Evolutionary conservation across 1,140 invertebrate genomes (phyloP).

Genomic region (Drosophila aff.): DNA sequence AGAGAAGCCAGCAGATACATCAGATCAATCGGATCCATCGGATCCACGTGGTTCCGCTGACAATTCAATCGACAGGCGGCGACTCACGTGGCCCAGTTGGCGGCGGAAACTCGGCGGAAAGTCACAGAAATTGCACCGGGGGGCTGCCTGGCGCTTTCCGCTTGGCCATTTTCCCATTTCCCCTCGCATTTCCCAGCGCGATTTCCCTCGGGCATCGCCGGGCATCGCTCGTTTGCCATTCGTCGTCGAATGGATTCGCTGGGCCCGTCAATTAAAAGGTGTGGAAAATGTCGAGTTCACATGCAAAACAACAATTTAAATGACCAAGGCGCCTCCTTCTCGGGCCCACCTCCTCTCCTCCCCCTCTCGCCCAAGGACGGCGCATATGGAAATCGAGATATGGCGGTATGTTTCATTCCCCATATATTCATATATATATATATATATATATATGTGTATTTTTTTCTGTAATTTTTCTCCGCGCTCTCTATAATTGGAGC

Average conservation of each 20-base stretch:
- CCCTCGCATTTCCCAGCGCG: slow-evolving; percentile 20
- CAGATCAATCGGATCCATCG: slow-evolving; percentile 6
- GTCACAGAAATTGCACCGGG: slow-evolving; percentile 32
- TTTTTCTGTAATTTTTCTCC: slow-evolving; percentile 32
- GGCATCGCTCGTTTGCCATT: slow-evolving; percentile 30
- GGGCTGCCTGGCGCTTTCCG: slow-evolving; percentile 33
- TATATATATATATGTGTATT: background rate
- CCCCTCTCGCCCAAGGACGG: slow-evolving; percentile 28
- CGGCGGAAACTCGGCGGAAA: slow-evolving; percentile 42
- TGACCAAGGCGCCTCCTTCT: slow-evolving; percentile 42
- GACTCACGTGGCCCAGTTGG: slow-evolving; percentile 23
- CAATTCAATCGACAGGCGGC: slow-evolving; percentile 17
- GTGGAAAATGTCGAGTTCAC: slow-evolving; percentile 74
- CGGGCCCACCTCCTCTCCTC: no score
- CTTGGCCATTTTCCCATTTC: slow-evolving; percentile 41
- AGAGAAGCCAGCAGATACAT: background rate
- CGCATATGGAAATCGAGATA: slow-evolving; percentile 47
- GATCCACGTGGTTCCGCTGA: slow-evolving; percentile 42
- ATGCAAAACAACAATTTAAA: slow-evolving; percentile 77
- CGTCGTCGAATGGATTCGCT: slow-evolving; percentile 32
- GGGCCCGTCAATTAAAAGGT: slow-evolving; percentile 72
- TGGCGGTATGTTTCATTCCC: slow-evolving; percentile 36
- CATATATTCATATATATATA: background rate
- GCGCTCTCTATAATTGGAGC: slow-evolving; percentile 64
- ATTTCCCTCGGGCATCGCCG: slow-evolving; percentile 2